Percentiles rank a stretch among this genome's conserved stretches.
These are phyloP conservation scores for Coregonus ussuriensis DNA, from an alignment of 2,797 vertebrate genomes.

Conservation along the genomic window DNA sequence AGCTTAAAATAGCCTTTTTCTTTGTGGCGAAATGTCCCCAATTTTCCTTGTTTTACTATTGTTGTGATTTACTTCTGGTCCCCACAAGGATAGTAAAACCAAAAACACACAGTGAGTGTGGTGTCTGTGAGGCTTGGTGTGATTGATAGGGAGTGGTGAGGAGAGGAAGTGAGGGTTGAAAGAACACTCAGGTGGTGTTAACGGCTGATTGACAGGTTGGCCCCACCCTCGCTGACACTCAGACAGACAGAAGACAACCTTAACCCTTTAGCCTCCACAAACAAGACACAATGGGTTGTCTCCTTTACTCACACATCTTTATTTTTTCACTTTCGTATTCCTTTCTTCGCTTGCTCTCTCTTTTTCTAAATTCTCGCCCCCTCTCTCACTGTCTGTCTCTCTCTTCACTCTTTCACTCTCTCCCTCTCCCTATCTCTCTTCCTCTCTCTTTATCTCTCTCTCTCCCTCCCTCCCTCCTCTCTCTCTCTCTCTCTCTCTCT, in stretches of 20 bases:
- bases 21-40: too few relatives aligned
- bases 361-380: too few relatives aligned
- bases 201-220: slow-evolving; percentile 60
- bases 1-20: too few relatives aligned
- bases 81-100: too few relatives aligned
- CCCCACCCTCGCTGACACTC: background rate
- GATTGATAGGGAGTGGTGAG: slow-evolving; percentile 69
- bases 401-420: background rate
- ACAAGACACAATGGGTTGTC: too few relatives aligned
- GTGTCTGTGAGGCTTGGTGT: slow-evolving; percentile 33
- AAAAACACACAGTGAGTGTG: slow-evolving; percentile 7
- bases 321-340: too few relatives aligned
- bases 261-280: too few relatives aligned
- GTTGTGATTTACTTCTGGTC: too few relatives aligned
- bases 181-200: slow-evolving; percentile 71
- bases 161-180: slow-evolving; percentile 71
- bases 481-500: slow-evolving; percentile 3
- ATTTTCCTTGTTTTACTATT: too few relatives aligned
- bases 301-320: too few relatives aligned
- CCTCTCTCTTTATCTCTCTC: background rate
- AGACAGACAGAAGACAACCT: too few relatives aligned
- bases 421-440: background rate
- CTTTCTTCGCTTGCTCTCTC: background rate
- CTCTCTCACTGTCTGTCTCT: background rate
- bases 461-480: background rate